Evolutionary conservation across 2,113 vertebrate genomes (phyloP).

Genomic region (Alouatta palliata): DNA sequence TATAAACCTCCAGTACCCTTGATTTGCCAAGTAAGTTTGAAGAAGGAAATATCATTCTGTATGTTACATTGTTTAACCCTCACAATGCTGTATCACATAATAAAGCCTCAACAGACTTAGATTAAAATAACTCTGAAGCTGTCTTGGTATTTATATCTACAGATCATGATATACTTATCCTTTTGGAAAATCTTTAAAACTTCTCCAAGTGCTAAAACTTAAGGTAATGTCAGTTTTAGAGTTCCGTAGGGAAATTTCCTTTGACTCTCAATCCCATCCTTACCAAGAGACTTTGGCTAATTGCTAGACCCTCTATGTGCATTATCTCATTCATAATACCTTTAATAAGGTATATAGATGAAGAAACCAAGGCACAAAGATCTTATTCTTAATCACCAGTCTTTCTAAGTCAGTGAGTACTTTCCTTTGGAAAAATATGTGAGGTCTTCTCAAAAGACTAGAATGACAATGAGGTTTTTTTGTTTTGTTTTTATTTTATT

Average conservation of each 20-base stretch:
- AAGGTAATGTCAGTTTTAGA: neutral
- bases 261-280: neutral
- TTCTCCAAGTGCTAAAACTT: conserved; percentile 17
- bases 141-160: neutral
- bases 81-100: neutral
- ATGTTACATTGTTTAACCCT: neutral
- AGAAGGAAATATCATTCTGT: neutral
- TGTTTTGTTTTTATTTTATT: neutral
- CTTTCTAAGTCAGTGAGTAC: neutral
- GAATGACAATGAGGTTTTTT: neutral
- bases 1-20: neutral
- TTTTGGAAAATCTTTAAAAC: neutral
- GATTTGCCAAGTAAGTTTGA: conserved; percentile 25
- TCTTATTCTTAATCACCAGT: neutral
- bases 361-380: conserved; percentile 12
- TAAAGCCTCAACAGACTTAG: neutral
- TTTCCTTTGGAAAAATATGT: neutral
- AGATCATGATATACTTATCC: neutral
- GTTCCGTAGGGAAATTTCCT: neutral
- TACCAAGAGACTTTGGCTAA: neutral
- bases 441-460: neutral
- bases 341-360: neutral
- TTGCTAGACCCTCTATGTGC: neutral
- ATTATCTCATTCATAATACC: neutral
- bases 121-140: neutral